Conservation (phyloP, 2,888 invertebrate genomes). For the Erebia ligea region DNA sequence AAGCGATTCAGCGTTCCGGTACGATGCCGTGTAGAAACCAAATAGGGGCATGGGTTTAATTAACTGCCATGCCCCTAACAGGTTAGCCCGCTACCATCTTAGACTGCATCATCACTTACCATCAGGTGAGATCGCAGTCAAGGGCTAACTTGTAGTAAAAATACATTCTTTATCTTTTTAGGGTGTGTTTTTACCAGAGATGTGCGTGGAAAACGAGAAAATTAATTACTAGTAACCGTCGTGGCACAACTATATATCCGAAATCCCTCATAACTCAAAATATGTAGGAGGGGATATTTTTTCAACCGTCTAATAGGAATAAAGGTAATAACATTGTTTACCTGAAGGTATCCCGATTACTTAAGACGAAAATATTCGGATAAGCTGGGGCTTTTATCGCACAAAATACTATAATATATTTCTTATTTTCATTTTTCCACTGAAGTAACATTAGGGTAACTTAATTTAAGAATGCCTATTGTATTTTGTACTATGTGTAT, state of each 20-base stretch:
- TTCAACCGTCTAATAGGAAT: conserved; percentile 23
- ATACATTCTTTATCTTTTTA: too few relatives aligned
- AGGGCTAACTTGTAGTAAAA: too few relatives aligned
- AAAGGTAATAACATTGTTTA: conserved; percentile 22
- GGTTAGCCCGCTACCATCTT: too few relatives aligned
- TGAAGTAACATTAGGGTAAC: not conserved
- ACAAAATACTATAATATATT: conserved; percentile 7
- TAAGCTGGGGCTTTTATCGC: conserved; percentile 13
- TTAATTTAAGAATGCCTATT: conserved; percentile 7
- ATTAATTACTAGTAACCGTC: not conserved
- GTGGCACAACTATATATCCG: too few relatives aligned
- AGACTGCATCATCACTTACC: too few relatives aligned
- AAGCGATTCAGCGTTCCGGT: too few relatives aligned
- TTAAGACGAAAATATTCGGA: conserved; percentile 20
- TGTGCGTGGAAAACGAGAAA: too few relatives aligned
- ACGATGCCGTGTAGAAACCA: too few relatives aligned
- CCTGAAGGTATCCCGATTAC: conserved; percentile 15
- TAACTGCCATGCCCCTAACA: too few relatives aligned
- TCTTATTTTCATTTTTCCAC: conserved; percentile 15
- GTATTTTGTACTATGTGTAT: not conserved
- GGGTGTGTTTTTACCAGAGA: too few relatives aligned
- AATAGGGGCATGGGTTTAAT: too few relatives aligned
- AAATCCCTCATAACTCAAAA: conserved; percentile 12
- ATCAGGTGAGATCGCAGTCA: too few relatives aligned
- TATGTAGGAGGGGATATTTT: conserved; percentile 1